Evolutionary conservation across 2,888 invertebrate genomes (phyloP).

Genomic region (Noctua janthina): DNA sequence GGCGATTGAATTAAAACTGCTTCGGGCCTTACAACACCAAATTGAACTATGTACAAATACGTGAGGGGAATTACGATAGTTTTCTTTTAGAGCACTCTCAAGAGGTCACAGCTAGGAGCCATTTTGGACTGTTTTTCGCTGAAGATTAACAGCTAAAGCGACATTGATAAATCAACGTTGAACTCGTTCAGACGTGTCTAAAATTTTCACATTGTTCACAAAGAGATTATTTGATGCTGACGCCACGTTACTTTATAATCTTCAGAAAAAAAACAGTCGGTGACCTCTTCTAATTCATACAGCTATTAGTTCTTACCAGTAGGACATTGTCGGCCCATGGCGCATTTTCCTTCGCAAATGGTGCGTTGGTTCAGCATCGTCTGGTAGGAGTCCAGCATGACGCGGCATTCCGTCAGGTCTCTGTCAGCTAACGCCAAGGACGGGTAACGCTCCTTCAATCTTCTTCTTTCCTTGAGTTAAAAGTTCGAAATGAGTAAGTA

Average conservation of each 20-base stretch:
- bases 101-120: slow-evolving; percentile 38
- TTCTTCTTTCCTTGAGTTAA: slow-evolving; percentile 93
- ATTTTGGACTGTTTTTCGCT: slow-evolving; percentile 24
- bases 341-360: slow-evolving; percentile 96
- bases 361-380: slow-evolving; percentile 94
- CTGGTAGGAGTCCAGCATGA: slow-evolving; percentile 96
- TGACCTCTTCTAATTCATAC: slow-evolving; percentile 2
- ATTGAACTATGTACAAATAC: slow-evolving; percentile 58
- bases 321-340: slow-evolving; percentile 95
- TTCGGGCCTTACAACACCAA: slow-evolving; percentile 41
- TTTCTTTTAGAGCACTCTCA: slow-evolving; percentile 45
- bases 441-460: slow-evolving; percentile 96
- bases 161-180: slow-evolving; percentile 48
- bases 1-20: slow-evolving; percentile 58
- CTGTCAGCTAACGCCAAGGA: slow-evolving; percentile 93
- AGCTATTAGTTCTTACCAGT: slow-evolving; percentile 90
- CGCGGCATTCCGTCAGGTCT: slow-evolving; percentile 94
- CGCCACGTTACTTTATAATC: slow-evolving; percentile 18
- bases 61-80: slow-evolving; percentile 55
- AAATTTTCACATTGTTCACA: slow-evolving; percentile 12
- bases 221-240: slow-evolving; percentile 20
- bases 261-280: slow-evolving; percentile 16
- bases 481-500: slow-evolving; percentile 5
- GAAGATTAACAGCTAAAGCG: slow-evolving; percentile 45
- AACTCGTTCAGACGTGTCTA: slow-evolving; percentile 8